Percentiles rank a stretch among this genome's conserved stretches.
phyloP scores from a whole-genome alignment of 2,797 vertebrate species.

The Lacerta bilineata region DNA sequence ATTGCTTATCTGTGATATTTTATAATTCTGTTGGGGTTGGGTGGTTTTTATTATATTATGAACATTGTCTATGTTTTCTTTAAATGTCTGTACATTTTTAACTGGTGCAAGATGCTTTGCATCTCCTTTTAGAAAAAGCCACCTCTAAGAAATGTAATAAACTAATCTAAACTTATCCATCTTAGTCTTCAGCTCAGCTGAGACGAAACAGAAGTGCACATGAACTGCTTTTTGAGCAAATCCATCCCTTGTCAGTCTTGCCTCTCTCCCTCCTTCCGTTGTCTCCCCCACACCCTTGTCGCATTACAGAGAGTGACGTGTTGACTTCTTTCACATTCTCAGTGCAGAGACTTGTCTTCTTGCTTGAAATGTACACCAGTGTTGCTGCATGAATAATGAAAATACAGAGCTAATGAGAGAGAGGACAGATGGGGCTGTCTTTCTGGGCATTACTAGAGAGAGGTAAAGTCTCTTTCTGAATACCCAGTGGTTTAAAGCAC shows the following conservation, averaged over 20 bases:
- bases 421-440: neutral
- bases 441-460: neutral
- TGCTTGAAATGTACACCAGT: neutral
- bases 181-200: neutral
- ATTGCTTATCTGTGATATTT: too few species aligned
- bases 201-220: neutral
- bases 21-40: too few species aligned
- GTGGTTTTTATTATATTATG: too few species aligned
- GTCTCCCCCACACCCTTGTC: neutral
- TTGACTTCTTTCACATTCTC: slow-evolving; percentile 11
- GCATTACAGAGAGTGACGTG: neutral
- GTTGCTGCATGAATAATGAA: neutral
- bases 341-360: neutral
- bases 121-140: too few species aligned
- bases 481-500: neutral
- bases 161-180: too few species aligned
- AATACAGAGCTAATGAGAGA: neutral
- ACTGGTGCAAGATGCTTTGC: too few species aligned
- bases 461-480: neutral
- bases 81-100: too few species aligned
- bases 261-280: neutral
- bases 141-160: too few species aligned
- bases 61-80: too few species aligned
- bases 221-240: neutral
- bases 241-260: neutral